phyloP scores from a whole-genome alignment of 2,797 vertebrate species.

The Acipenser ruthenus region DNA sequence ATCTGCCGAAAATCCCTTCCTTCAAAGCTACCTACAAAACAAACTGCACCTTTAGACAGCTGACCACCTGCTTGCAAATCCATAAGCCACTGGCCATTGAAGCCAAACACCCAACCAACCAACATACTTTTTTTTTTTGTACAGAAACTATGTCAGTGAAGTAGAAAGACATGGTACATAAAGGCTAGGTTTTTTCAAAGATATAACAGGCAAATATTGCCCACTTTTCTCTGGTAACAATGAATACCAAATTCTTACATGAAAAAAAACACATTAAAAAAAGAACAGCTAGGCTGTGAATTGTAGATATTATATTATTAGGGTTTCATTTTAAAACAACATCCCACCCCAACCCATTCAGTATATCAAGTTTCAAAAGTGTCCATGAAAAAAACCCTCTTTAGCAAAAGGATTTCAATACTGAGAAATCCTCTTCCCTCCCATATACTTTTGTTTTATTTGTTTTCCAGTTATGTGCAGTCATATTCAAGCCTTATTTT shows the following conservation, averaged over 20 bases:
- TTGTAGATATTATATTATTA: too few species aligned
- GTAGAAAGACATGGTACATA: background rate
- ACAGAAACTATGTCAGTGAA: background rate
- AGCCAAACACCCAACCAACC: too few species aligned
- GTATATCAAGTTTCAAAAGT: too few species aligned
- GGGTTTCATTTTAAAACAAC: too few species aligned
- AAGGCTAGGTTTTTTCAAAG: background rate
- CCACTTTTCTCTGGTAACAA: slow-evolving; percentile 66
- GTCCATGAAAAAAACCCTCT: too few species aligned
- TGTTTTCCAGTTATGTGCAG: slow-evolving; percentile 75
- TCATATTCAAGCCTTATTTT: slow-evolving; percentile 39
- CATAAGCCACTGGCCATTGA: too few species aligned
- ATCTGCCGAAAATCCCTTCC: too few species aligned
- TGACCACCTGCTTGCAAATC: background rate
- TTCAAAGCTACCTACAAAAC: too few species aligned
- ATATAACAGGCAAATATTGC: slow-evolving; percentile 74
- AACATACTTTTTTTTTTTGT: too few species aligned
- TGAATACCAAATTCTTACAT: slow-evolving; percentile 58
- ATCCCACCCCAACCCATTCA: too few species aligned
- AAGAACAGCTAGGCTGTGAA: slow-evolving; percentile 5
- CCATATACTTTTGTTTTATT: slow-evolving; percentile 15
- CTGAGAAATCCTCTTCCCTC: too few species aligned
- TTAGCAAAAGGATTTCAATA: too few species aligned
- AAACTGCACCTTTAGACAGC: background rate
- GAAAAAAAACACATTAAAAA: slow-evolving; percentile 40